Percentiles rank a stretch among this genome's conserved stretches.
Conservation (phyloP, 2,113 vertebrate species). For the Neodon shergylaensis region DNA sequence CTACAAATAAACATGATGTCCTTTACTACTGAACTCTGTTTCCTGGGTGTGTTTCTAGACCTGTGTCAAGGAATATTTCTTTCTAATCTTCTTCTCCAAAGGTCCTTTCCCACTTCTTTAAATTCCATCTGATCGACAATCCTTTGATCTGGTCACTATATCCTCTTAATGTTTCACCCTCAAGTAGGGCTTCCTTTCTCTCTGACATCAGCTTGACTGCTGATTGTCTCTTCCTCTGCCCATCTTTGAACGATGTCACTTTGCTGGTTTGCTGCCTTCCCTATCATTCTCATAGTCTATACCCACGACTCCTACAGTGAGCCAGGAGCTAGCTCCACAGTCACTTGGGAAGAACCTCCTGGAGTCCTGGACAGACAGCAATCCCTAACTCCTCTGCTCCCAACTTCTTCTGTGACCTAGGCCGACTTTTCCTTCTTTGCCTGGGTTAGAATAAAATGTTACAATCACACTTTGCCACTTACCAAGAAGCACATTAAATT, state of each 20-base stretch:
- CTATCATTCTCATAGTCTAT: not conserved
- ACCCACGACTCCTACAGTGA: fast-evolving
- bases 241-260: not conserved
- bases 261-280: not conserved
- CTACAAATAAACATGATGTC: not conserved
- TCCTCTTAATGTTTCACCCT: fast-evolving
- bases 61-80: not conserved
- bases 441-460: conserved; percentile 1
- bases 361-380: not conserved
- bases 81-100: not conserved
- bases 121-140: not conserved
- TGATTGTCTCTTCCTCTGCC: not conserved
- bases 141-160: fast-evolving
- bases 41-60: not conserved
- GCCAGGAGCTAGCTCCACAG: too few relatives aligned
- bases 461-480: not conserved
- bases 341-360: not conserved
- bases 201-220: not conserved
- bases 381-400: not conserved
- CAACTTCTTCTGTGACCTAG: not conserved
- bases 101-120: not conserved
- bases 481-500: not conserved
- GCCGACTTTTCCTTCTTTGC: not conserved
- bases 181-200: not conserved
- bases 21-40: not conserved